phyloP scores from a whole-genome alignment of 2,113 vertebrate species.

The Hystrix cristata region DNA sequence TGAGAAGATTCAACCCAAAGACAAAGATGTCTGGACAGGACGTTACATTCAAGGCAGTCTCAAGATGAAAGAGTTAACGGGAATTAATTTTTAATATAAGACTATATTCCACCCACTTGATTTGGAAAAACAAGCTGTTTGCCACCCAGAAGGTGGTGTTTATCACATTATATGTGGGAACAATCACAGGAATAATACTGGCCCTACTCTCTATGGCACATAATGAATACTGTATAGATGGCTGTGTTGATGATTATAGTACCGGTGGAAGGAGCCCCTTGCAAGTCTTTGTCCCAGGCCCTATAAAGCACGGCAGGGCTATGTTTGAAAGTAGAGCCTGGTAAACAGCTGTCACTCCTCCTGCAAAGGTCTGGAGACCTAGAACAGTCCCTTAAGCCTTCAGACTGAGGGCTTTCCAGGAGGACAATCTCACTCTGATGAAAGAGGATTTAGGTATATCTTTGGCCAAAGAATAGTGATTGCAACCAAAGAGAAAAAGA shows the following conservation, averaged over 20 bases:
- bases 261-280: not conserved
- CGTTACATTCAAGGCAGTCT: not conserved
- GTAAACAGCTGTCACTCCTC: not conserved
- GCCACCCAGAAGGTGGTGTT: not conserved
- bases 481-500: not conserved
- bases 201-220: not conserved
- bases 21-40: not conserved
- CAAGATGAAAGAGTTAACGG: not conserved
- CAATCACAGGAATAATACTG: constrained; percentile 4
- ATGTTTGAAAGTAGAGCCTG: constrained; percentile 7
- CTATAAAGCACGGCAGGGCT: not conserved
- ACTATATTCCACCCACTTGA: not conserved
- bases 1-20: constrained; percentile 11
- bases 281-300: not conserved
- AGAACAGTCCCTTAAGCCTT: not conserved
- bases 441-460: constrained; percentile 26
- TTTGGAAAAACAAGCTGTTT: constrained; percentile 21
- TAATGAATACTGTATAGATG: not conserved
- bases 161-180: constrained; percentile 10
- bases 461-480: not conserved
- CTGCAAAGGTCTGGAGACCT: not conserved
- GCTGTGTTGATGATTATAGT: not conserved
- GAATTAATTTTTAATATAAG: constrained; percentile 45
- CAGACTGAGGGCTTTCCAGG: not conserved
- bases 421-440: constrained; percentile 20